Base-by-base conservation (phyloP, 2,888 invertebrate genomes). In the Cryptocheilus praepositus region DNA sequence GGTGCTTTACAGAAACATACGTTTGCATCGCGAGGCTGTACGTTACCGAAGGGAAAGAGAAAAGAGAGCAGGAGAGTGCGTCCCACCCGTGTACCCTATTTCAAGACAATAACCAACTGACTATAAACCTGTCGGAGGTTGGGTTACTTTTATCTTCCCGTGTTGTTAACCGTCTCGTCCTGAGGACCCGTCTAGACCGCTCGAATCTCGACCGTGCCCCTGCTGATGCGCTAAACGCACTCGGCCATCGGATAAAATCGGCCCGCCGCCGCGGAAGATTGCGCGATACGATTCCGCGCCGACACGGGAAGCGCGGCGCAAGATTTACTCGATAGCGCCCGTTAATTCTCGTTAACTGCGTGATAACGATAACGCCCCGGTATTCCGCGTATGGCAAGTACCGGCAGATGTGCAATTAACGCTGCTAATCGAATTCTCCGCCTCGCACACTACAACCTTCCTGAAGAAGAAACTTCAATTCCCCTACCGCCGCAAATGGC, bases 31-130 rank as follows among this genome's bases (percentile, higher is more conserved):
- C 45, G n/a, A 46, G 21, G 19, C 44, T 19, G 58, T 36, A 7
- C 36, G 36, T 36, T 36, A 36, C 36, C 36, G 36, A 36, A 36
- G 1, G 49, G 18, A 18, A 49, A 16, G 18, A 18, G 18, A 13
- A 49, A 18, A 49, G 49, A 49, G 49, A 49, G 49, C 16, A 49
- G 45, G 16, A 16, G 16, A 18, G 46, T 22, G 13, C 28, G 36
- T n/a, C 8, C 21, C 44, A 21, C 4, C 21, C 61, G 36, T 63
- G 63, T 73, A 73, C 70, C 73, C 75, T 67, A 70, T 81, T 79
- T 82, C 75, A 70, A 81, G 81, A 80, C 78, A 82, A 82, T 80
- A 82, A 80, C 77, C 73, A 67, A 73, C 73, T 61, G 74, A 77
- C 79, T 78, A 78, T 83, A 85, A 85, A 85, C 71, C 82, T 74